Base-by-base conservation (phyloP, 2,888 invertebrate species). In the Lapara coniferarum region DNA sequence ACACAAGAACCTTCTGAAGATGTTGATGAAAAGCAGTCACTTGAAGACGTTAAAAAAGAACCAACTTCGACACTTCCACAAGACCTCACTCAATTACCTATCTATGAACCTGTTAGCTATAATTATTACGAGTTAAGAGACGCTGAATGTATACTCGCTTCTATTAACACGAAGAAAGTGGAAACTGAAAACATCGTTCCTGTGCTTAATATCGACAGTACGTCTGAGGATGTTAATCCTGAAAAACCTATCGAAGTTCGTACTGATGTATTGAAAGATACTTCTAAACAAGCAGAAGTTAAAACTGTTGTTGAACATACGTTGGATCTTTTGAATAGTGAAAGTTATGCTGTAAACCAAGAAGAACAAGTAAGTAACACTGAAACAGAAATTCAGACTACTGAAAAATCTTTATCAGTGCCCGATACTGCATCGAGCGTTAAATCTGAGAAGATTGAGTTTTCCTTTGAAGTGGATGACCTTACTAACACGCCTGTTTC, bases 51-150 rank as follows among this genome's bases (percentile, higher is more conserved):
- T n/a, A 14, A 49, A 37, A 52, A 70, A 59, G 55, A 72, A 68
- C 19, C 69, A 55, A 16, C 51, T 14, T n/a, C 72, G 53, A 66
- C 14, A 0, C 5, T 19, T 63, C 2, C 53, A 55, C 25, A 56
- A 44, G 51, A 71, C 37, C 37, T 37, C 30, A 63, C 30, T 0
- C 63, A 66, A 55, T 52, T 72, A 66, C 12, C 46, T 68, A 52
- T 75, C n/a, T 79, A 71, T 67, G 83, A 86, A 73, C 72, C 77
- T 51, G 71, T 77, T 49, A 73, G 72, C 52, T 77, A 84, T 46
- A 84, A 72, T 71, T 87, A 89, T 72, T 77, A 85, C 25, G 86
- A 87, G 78, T 79, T 88, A 71, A 76, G 75, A 67, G 88, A 89
- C 74, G 86, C 85, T 70, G 86, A 87, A 77, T 69, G 56, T 70